Evolutionary conservation across 2,797 vertebrate species (phyloP).

Genomic region (Epinephelus malabaricus): DNA sequence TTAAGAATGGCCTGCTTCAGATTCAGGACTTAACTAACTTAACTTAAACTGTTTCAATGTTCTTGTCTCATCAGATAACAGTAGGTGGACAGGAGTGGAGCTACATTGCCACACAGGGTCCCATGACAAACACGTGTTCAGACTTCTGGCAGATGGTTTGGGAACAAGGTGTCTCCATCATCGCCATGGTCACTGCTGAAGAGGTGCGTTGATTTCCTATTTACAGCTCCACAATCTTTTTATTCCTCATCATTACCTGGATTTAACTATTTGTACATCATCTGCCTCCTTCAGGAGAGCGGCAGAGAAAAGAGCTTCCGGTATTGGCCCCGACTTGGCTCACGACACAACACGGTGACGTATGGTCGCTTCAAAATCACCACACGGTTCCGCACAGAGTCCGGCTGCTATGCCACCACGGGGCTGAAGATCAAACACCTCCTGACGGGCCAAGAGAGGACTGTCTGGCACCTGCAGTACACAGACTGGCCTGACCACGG

Average conservation of each 20-base stretch:
- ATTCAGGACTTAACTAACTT: background rate
- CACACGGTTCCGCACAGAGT: constrained; percentile 97
- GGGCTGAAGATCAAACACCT: constrained; percentile 98
- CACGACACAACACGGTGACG: constrained; percentile 95
- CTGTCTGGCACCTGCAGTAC: constrained; percentile 98
- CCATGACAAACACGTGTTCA: constrained; percentile 93
- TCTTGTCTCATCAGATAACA: constrained; percentile 83
- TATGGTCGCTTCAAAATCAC: constrained; percentile 99
- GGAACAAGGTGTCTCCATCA: constrained; percentile 96
- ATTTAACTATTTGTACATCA: background rate
- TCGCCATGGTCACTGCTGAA: constrained; percentile 98
- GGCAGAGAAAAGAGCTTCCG: constrained; percentile 97
- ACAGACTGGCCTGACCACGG: constrained; percentile 99
- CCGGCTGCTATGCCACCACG: constrained; percentile 97
- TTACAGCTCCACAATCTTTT: background rate
- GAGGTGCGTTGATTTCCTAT: constrained; percentile 84
- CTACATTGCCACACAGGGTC: constrained; percentile 97
- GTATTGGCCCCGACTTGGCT: constrained; percentile 98
- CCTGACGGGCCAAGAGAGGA: constrained; percentile 95
- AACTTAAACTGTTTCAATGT: no score
- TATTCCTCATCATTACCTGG: background rate
- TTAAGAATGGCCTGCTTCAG: background rate
- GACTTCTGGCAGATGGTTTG: constrained; percentile 99
- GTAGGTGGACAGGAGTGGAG: constrained; percentile 94
- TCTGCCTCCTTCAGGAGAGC: constrained; percentile 86